Evolutionary conservation across 2,113 vertebrate species (phyloP).

Genomic region (Sigmodon hispidus): DNA sequence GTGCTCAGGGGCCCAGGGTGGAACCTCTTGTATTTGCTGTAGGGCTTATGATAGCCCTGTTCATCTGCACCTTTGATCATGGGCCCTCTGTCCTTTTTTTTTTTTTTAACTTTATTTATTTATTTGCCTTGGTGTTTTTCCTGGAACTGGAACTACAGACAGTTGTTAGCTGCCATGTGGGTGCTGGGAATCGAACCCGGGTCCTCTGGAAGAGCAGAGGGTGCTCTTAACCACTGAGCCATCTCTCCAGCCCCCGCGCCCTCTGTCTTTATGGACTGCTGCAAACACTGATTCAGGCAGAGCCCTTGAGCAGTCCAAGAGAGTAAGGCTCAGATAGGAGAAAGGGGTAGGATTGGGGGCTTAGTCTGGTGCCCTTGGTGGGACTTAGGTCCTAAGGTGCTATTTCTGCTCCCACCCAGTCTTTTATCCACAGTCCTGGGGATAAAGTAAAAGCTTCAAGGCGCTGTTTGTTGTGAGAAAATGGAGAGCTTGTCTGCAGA

Average conservation of each 20-base stretch:
- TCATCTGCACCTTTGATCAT: conserved; percentile 40
- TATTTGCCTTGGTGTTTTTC: no score
- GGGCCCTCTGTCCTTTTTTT: not conserved
- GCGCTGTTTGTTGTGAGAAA: not conserved
- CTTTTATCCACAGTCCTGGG: not conserved
- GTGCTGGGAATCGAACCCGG: no score
- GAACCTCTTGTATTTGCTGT: conserved; percentile 27
- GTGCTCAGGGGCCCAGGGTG: not conserved
- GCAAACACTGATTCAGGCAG: not conserved
- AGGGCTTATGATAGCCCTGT: conserved; percentile 24
- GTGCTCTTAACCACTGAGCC: no score
- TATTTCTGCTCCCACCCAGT: not conserved
- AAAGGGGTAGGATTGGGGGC: not conserved
- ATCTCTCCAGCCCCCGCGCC: no score
- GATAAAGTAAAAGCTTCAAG: not conserved
- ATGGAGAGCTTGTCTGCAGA: not conserved
- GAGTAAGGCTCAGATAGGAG: not conserved
- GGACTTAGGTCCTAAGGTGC: not conserved
- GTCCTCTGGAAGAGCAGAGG: no score
- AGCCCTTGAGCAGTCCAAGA: not conserved
- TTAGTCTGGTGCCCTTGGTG: fast-evolving
- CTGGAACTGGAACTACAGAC: no score
- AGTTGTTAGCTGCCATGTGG: no score
- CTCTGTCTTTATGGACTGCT: conserved; percentile 61
- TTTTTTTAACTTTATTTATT: no score